Conservation (phyloP, 2,888 invertebrate genomes). For the Synergus gifuensis region DNA sequence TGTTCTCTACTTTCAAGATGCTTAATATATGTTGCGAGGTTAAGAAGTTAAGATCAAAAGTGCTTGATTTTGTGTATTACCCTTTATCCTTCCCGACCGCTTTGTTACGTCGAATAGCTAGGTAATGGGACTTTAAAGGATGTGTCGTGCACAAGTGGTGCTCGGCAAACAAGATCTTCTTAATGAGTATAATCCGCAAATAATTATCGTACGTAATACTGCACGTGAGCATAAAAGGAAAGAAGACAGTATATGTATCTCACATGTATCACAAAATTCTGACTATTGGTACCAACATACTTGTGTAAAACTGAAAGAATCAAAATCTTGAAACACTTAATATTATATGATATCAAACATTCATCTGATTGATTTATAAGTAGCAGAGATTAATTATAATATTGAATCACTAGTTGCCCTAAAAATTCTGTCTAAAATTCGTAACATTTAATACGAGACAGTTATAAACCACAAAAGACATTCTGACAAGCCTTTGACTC, state of each 20-base stretch:
- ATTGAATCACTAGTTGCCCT: not conserved
- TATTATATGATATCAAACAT: not conserved
- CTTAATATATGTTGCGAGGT: slow-evolving; percentile 18
- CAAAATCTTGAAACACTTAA: too few relatives aligned
- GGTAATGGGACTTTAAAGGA: slow-evolving; percentile 38
- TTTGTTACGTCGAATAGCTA: slow-evolving; percentile 34
- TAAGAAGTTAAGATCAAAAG: slow-evolving; percentile 40
- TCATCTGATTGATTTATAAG: not conserved
- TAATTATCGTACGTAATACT: slow-evolving; percentile 10
- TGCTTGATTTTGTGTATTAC: slow-evolving; percentile 36
- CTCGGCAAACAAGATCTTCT: slow-evolving; percentile 38
- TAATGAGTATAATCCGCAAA: slow-evolving; percentile 41
- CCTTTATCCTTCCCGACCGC: slow-evolving; percentile 26
- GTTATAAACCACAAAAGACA: slow-evolving; percentile 38
- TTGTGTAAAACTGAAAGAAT: too few relatives aligned
- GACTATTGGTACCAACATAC: too few relatives aligned
- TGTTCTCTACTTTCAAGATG: not conserved
- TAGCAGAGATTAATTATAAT: not conserved
- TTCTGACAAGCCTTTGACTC: slow-evolving; percentile 41
- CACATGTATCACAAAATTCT: too few relatives aligned
- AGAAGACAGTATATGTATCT: not conserved
- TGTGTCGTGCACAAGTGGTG: slow-evolving; percentile 35
- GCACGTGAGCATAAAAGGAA: not conserved
- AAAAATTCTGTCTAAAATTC: slow-evolving; percentile 24
- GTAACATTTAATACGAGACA: slow-evolving; percentile 37